phyloP scores from a whole-genome alignment of 2,113 vertebrate genomes.

The western clawed frog (Xenopus tropicalis) region UCB_Xtro_10.0 CM004444.2:111329501-111330000 shows the following conservation, averaged over 20 bases:
- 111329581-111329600: constrained; percentile 29
- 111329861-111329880: constrained; percentile 70
- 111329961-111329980: constrained; percentile 58
- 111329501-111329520: constrained; percentile 10
- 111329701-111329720: constrained; percentile 40
- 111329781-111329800: constrained; percentile 74
- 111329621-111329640: constrained; percentile 17
- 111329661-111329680: constrained; percentile 42
- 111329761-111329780: constrained; percentile 65
- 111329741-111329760: constrained; percentile 61
- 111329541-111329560: constrained; percentile 34
- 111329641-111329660: constrained; percentile 35
- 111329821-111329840: constrained; percentile 68
- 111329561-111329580: constrained; percentile 38
- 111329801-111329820: constrained; percentile 74
- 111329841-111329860: constrained; percentile 77
- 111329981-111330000: constrained; percentile 60
- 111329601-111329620: neutral
- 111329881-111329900: constrained; percentile 73
- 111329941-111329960: constrained; percentile 76
- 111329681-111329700: constrained; percentile 44
- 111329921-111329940: constrained; percentile 73
- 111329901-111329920: constrained; percentile 69
- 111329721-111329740: constrained; percentile 58
- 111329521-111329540: constrained; percentile 23